Conservation (phyloP, 2,113 vertebrate genomes). For the Capreolus pygargus region DNA sequence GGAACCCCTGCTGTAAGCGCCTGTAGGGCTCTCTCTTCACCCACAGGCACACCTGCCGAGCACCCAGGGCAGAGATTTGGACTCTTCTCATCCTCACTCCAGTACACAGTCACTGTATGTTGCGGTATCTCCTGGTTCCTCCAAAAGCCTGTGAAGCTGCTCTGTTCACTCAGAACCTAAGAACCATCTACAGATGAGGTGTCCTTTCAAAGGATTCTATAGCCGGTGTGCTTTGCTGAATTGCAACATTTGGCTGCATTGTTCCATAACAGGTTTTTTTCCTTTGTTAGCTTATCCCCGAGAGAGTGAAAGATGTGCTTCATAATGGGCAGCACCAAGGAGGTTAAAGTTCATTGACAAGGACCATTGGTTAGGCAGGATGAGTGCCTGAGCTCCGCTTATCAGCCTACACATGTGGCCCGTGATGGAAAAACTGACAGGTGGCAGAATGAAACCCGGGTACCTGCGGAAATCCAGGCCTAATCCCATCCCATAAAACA, state of each 20-base stretch:
- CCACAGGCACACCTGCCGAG: not conserved
- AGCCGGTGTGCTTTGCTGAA: not conserved
- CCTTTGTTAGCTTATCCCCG: not conserved
- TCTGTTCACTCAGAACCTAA: not conserved
- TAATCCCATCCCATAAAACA: slow-evolving; percentile 55
- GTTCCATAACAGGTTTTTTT: not conserved
- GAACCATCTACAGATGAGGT: not conserved
- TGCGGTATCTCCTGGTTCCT: not conserved
- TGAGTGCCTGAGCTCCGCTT: not conserved
- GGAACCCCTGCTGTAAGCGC: not conserved
- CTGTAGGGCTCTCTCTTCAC: not conserved
- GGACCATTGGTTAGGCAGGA: slow-evolving; percentile 41
- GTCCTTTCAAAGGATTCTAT: not conserved
- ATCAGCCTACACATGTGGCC: not conserved
- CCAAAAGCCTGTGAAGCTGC: not conserved
- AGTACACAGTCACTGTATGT: not conserved
- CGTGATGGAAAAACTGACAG: not conserved
- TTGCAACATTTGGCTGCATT: not conserved
- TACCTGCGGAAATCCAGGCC: slow-evolving; percentile 32
- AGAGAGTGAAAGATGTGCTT: slow-evolving; percentile 53
- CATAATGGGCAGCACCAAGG: slow-evolving; percentile 12
- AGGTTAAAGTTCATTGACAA: slow-evolving; percentile 58
- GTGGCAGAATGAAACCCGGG: not conserved
- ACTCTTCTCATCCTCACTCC: not conserved
- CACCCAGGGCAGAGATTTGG: not conserved